Conservation (phyloP, 2,113 vertebrate species). For the Oreochromis spilurus region DNA sequence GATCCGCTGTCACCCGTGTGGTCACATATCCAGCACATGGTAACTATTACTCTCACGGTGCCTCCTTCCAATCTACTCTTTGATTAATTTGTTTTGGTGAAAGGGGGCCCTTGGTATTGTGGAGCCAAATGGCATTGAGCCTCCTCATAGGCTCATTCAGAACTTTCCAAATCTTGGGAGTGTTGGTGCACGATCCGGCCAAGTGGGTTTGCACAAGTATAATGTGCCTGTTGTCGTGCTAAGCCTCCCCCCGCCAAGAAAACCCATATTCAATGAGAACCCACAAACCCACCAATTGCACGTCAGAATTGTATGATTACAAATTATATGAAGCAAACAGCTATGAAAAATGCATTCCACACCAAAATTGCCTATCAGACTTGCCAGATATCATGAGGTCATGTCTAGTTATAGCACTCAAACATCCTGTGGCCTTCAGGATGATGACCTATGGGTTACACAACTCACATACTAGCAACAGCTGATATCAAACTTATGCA, state of each 20-base stretch:
- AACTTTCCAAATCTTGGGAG: conserved; percentile 22
- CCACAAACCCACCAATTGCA: conserved; percentile 29
- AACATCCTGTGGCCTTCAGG: not conserved
- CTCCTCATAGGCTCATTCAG: not conserved
- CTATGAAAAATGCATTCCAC: not conserved
- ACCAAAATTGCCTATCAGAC: conserved; percentile 13
- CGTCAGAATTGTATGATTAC: conserved; percentile 7
- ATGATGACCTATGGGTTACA: not conserved
- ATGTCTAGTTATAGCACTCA: not conserved
- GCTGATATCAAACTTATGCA: not conserved
- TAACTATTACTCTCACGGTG: conserved; percentile 59
- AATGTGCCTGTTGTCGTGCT: conserved; percentile 46
- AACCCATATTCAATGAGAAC: not conserved
- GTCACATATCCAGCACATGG: conserved; percentile 61
- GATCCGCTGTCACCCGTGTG: conserved; percentile 48
- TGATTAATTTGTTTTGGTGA: conserved; percentile 60
- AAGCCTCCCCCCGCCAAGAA: not conserved
- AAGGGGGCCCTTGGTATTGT: conserved; percentile 37
- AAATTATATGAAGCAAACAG: not conserved
- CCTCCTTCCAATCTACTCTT: conserved; percentile 54
- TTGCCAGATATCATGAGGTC: not conserved
- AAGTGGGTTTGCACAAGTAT: conserved; percentile 26
- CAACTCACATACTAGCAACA: not conserved
- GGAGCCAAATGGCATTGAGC: conserved; percentile 34
- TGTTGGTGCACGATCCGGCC: conserved; percentile 10